Base-by-base conservation (phyloP, 2,888 invertebrate genomes). In the Thymelicus lineola region DNA sequence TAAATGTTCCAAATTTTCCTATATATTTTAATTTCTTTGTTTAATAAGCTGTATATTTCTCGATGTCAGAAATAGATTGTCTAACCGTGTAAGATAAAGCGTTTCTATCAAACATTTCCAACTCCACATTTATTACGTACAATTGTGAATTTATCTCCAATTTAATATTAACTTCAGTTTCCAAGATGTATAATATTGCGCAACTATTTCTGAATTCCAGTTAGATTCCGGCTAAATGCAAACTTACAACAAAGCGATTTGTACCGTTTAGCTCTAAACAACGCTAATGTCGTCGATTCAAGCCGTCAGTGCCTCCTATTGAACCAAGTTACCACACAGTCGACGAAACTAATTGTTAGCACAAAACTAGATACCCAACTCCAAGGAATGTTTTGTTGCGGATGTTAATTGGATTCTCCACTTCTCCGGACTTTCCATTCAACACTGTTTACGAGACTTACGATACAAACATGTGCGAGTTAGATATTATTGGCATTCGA, bases 161-260 rank as follows among this genome's bases (percentile, higher is more conserved):
- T 12, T 42, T 42, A 10, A 42, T 12, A 42, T 17, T 50, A 7
- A 15, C 14, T 60, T 61, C 53, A 42, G 42, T 9, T 46, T 61
- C 45, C 45, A 79, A 79, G 76, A 73, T 74, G 59, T 71, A 80
- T 78, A 82, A n/a, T 81, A 81, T 79, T 72, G 28, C 70, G 28
- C 70, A 72, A 75, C 79, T 80, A 82, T 82, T 78, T 78, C 73
- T 74, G 79, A 84, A 85, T 83, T n/a, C 86, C 80, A 80, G 79
- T 75, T 80, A 78, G 84, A 85, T 85, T 84, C 83, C 78, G 70
- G 83, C 81, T 82, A 82, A 84, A 83, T 81, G 74, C 78, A 73
- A 87, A 85, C 81, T 85, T 83, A 78, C 78, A 82, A 86, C 84
- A 86, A 85, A 85, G 84, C 83, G 75, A 74, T 77, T 80, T 83